Evolutionary conservation across 2,113 vertebrate genomes (phyloP), one percentile per base, ranked within the genome.

Genomic region (Cyanoliseus patagonus): DNA sequence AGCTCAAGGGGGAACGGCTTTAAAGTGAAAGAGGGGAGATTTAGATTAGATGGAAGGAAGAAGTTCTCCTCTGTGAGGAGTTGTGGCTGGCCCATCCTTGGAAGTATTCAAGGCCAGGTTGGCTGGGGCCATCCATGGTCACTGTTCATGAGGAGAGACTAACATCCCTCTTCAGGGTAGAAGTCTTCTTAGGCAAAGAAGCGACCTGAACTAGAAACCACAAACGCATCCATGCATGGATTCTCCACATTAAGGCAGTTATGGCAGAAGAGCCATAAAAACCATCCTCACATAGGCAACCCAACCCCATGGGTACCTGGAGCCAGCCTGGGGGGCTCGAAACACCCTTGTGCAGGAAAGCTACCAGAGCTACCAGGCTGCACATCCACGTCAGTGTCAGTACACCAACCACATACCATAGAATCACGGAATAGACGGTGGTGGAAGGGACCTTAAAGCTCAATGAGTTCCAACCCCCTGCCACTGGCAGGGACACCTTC

Each of bases 221-320:
- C 55, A 7, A 61, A 25, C 30, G 20, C 27, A 3, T 5, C 35
- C 63, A 41, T 20, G 14, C 7, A 2, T 0, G 64, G 33, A 11
- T 33, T 27, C 6, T 59, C 62, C 24, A 8, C 0, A 3, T 7
- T 6, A n/a, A 22, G 77, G n/a, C n/a, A 12, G 46, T 18, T 41
- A 8, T 1, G 30, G 46, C 25, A 35, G 3, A 33, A 57, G 27
- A 42, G 52, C 44, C 53, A 14, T 19, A 42, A 13, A 37, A 53
- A 27, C 33, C 57, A 20, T 20, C 20, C 37, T 59, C 46, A 16
- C 3, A 2, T 0, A 11, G 13, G 11, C 24, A 31, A 5, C 3
- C 7, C 68, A 31, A 0, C 1, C 5, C 41, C 7, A 4, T 0
- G 11, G 37, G 6, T 6, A n/a, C 3, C 7, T 7, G 28, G 44